Base-by-base conservation (phyloP, 2,797 vertebrate species). In the Squalus acanthias region DNA sequence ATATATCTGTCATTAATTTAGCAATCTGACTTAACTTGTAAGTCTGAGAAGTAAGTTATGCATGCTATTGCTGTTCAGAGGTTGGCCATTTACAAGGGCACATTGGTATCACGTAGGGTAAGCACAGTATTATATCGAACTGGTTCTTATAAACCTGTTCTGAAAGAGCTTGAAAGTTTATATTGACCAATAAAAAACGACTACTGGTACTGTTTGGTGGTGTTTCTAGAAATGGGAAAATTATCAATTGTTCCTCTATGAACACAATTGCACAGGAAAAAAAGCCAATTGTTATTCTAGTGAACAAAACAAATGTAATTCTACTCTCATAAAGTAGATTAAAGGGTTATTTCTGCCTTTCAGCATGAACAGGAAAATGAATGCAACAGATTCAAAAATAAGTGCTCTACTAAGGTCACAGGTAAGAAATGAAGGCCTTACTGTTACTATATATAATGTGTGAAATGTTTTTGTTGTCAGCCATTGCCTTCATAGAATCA, bases 311-410 rank as follows among this genome's bases (percentile, higher is more conserved):
- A 46, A 57, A 57, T 50, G 46, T 24, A 67, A 9, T 85, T 22
- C 22, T 22, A 10, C 46, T 20, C 89, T 33, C 57, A n/a, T 20
- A 63, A 95, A 29, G 17, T 72, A 9, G 12, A 95, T 72, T 95
- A 29, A 95, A 76, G 6, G 67, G 50, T 95, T 95, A 57, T 95
- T 95, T 95, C 26, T 72, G 53, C 17, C 20, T 95, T 95, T 76
- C 50, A 95, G 94, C 53, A 95, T 95, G 72, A 74, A 57, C 50
- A 53, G 50, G 12, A 95, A 76, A 57, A 57, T 95, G 94, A 74
- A 53, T n/a, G 50, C 70, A 95, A 76, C 50, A 33, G 13, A 95
- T 57, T 29, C 15, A 57, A 95, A 95, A 95, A 57, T 95, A 74
- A 95, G 3, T n/a, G 70, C 94, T 60, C 50, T 95, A 20, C 50